phyloP scores from a whole-genome alignment of 2,113 vertebrate species.

The Ibidorhyncha struthersii region DNA sequence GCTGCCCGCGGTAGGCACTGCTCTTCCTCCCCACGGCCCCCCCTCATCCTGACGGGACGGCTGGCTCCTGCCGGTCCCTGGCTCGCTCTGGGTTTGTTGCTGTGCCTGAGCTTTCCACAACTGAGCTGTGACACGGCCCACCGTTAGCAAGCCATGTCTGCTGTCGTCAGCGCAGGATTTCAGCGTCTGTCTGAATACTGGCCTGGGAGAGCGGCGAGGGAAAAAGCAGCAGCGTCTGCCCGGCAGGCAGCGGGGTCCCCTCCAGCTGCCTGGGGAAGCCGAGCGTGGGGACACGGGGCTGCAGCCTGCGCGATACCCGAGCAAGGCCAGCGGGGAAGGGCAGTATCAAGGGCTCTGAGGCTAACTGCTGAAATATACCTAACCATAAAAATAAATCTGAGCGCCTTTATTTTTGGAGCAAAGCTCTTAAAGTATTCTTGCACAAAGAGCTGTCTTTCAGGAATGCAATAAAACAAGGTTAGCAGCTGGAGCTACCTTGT shows the following conservation, averaged over 20 bases:
- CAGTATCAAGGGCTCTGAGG: background rate
- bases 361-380: background rate
- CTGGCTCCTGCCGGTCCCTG: background rate
- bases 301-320: fast-evolving
- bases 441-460: background rate
- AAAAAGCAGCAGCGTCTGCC: background rate
- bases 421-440: background rate
- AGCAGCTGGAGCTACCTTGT: constrained; percentile 40
- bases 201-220: background rate
- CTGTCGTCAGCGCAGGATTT: background rate
- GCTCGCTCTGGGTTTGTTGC: background rate
- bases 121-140: background rate
- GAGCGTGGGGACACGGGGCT: fast-evolving
- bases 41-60: background rate
- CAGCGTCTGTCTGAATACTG: fast-evolving
- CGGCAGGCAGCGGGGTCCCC: background rate
- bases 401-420: background rate
- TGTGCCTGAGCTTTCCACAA: background rate
- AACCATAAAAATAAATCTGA: background rate
- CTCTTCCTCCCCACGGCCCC: background rate
- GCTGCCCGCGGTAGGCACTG: background rate
- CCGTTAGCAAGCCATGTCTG: background rate
- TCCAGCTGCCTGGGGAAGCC: background rate
- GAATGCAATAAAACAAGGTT: constrained; percentile 25
- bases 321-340: background rate